A percentile compares a stretch with the other conserved stretches of the same genome.
Evolutionary conservation across 2,797 vertebrate species (phyloP).

Genomic region (Gymnothorax reevesii): DNA sequence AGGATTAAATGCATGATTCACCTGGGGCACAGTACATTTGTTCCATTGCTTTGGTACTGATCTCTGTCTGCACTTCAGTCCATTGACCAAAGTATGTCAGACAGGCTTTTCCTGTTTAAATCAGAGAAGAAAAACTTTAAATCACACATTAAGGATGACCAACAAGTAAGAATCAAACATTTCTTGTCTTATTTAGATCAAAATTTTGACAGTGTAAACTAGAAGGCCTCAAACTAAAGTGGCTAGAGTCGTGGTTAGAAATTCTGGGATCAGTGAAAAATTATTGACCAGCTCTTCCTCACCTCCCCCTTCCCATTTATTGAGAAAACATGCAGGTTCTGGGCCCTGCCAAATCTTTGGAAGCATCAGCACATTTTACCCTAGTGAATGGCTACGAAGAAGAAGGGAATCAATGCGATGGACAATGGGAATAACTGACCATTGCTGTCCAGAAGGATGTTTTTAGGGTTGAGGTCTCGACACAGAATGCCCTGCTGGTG

Average conservation of each 20-base stretch:
- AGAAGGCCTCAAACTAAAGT: background rate
- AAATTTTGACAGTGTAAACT: background rate
- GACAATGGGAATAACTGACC: conserved; percentile 70
- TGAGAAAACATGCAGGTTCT: too few relatives aligned
- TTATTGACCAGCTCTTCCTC: too few relatives aligned
- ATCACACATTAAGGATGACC: background rate
- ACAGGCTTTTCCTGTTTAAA: conserved; percentile 81
- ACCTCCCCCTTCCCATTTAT: too few relatives aligned
- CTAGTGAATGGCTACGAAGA: too few relatives aligned
- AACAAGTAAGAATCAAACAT: background rate
- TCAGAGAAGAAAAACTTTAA: conserved; percentile 25
- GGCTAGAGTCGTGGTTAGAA: too few relatives aligned
- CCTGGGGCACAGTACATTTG: conserved; percentile 95
- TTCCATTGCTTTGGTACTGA: conserved; percentile 78
- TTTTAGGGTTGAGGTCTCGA: conserved; percentile 91
- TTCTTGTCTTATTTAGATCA: background rate
- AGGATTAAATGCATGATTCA: conserved; percentile 54
- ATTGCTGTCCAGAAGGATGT: conserved; percentile 83
- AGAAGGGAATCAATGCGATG: background rate
- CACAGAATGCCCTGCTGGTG: conserved; percentile 93
- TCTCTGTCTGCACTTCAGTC: conserved; percentile 91
- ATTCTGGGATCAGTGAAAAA: too few relatives aligned
- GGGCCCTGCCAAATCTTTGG: too few relatives aligned
- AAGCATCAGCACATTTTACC: too few relatives aligned
- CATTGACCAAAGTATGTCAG: conserved; percentile 97